Conservation (phyloP, 2,888 invertebrate species). For the Hecatera dysodea region DNA sequence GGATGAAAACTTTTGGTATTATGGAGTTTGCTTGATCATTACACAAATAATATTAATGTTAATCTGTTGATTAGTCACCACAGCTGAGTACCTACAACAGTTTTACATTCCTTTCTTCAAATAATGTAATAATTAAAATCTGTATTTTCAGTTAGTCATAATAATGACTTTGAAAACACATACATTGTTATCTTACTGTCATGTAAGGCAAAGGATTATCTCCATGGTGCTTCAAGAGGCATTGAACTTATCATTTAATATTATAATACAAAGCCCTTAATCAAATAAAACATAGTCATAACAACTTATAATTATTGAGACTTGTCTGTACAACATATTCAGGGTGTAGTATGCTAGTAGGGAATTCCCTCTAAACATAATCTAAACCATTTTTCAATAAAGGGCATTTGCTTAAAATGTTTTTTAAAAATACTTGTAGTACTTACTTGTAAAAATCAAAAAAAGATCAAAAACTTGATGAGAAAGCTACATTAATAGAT, state of each 20-base stretch:
- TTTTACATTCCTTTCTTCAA: neutral
- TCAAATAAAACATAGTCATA: neutral
- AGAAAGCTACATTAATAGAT: neutral
- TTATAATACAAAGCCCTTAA: neutral
- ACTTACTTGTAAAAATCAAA: no score
- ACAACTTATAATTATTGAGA: neutral
- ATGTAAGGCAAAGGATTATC: constrained; percentile 49
- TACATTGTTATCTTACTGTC: constrained; percentile 48
- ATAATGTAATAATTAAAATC: neutral
- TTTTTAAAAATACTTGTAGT: neutral
- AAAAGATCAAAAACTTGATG: neutral
- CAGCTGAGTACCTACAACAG: constrained; percentile 17
- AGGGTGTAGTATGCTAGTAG: no score
- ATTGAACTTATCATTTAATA: constrained; percentile 50
- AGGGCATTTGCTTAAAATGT: neutral
- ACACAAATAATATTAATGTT: constrained; percentile 14
- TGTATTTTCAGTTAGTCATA: constrained; percentile 33
- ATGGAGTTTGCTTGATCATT: neutral
- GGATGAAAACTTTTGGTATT: constrained; percentile 1
- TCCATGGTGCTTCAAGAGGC: constrained; percentile 33
- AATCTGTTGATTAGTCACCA: constrained; percentile 33
- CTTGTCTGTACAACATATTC: neutral
- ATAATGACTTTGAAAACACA: constrained; percentile 43
- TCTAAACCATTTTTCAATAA: neutral
- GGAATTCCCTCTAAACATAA: neutral